Base-by-base conservation (phyloP, 2,888 invertebrate genomes). In the Empis stercorea region DNA sequence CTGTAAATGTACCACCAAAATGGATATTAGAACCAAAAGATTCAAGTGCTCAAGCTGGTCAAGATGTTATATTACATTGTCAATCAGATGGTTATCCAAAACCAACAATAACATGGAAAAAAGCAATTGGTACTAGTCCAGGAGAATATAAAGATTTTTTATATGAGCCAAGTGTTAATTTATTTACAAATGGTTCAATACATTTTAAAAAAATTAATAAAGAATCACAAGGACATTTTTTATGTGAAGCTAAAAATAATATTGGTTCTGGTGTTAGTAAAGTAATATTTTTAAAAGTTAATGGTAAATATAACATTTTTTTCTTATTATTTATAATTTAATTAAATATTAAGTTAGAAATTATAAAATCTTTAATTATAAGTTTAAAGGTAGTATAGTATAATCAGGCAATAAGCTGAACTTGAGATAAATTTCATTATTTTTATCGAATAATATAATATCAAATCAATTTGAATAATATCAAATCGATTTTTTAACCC, bases 171-270 rank as follows among this genome's bases (percentile, higher is more conserved):
- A 84, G 80, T 61, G 81, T 84, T 27, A 78, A 82, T 52, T 77
- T 83, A 49, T 80, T 84, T 58, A 79, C 82, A 56, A 91, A 91
- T 64, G 91, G 91, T 23, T 87, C 89, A 11, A 74, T 91, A 54
- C 79, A 82, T 53, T 89, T 91, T 66, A 81, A 81, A 58, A 79
- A 83, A 62, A 83, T 89, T 44, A 83, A 81, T 57, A 89, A 89
- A 69, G 84, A 85, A 60, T 87, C 85, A 63, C 89, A 89, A 69
- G 91, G 92, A 1, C 86, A 87, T 66, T 93, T 91, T 66, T 75
- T 93, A 45, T 94, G 94, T 68, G 91, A 92, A 63, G 89, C 91
- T n/a, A 82, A 87, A 59, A 94, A 94, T 64, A 87, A 84, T 56
- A 88, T 94, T 53, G 92, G 91, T 1, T 82, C 87, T 14, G 92